These are phyloP conservation scores for Aphelocoma californica DNA, from an alignment of 2,797 vertebrate genomes.

Conservation along the genomic window DNA sequence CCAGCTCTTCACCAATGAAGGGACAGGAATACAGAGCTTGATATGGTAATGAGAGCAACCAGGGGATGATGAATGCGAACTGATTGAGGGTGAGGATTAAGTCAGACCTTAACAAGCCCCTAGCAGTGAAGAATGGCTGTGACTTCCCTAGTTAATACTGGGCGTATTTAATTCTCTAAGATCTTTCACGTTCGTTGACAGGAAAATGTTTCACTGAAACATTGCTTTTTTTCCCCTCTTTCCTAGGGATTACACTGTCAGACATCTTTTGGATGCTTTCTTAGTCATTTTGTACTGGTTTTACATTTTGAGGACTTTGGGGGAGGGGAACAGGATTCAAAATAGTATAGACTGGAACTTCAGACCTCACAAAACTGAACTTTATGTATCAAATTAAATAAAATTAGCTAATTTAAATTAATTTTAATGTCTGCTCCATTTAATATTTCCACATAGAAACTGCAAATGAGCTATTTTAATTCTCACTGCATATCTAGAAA, in stretches of 20 bases:
- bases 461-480: not conserved
- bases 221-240: not conserved
- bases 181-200: not conserved
- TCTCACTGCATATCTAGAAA: not conserved
- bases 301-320: not conserved
- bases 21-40: constrained; percentile 17
- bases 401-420: not conserved
- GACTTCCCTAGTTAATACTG: not conserved
- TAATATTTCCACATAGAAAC: not conserved
- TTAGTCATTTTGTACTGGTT: not conserved
- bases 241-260: not conserved
- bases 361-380: not conserved
- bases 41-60: constrained; percentile 44
- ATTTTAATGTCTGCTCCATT: not conserved
- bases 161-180: constrained; percentile 21
- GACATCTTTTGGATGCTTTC: not conserved
- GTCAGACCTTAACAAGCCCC: not conserved
- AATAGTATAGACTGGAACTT: not conserved
- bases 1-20: constrained; percentile 46
- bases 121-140: not conserved
- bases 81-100: constrained; percentile 46
- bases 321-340: not conserved
- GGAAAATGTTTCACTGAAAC: not conserved
- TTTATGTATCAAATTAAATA: not conserved
- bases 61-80: constrained; percentile 35